phyloP scores from a whole-genome alignment of 2,888 invertebrate species.

The Matsumyia berberina region DNA sequence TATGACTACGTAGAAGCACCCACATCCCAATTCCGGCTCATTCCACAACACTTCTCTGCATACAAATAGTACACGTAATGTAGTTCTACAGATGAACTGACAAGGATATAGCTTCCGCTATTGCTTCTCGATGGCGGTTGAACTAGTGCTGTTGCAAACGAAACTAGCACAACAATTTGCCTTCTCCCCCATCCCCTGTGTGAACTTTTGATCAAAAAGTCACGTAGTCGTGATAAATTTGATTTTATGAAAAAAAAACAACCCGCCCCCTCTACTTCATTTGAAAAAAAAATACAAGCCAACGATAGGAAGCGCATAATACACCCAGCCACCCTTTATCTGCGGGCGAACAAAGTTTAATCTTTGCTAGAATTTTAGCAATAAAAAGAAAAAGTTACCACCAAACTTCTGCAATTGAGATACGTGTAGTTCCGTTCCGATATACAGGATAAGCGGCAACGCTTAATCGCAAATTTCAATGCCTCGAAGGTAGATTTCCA shows the following conservation, averaged over 20 bases:
- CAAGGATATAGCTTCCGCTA: slow-evolving; percentile 71
- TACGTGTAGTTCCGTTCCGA: slow-evolving; percentile 12
- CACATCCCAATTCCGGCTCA: slow-evolving; percentile 27
- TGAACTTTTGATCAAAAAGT: slow-evolving; percentile 65
- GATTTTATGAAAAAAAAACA: slow-evolving; percentile 57
- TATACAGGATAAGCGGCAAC: slow-evolving; percentile 5
- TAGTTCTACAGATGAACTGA: slow-evolving; percentile 58
- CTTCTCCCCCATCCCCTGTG: background rate
- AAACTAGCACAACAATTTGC: slow-evolving; percentile 69
- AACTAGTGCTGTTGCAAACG: slow-evolving; percentile 31
- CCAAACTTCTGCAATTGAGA: slow-evolving; percentile 45
- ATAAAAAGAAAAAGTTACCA: slow-evolving; percentile 45
- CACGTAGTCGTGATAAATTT: slow-evolving; percentile 75
- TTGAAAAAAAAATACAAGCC: background rate
- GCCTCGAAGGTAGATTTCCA: slow-evolving; percentile 1
- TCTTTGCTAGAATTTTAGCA: slow-evolving; percentile 33
- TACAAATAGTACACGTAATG: slow-evolving; percentile 49
- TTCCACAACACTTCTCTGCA: slow-evolving; percentile 12
- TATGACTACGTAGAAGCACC: slow-evolving; percentile 9
- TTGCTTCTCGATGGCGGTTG: slow-evolving; percentile 55
- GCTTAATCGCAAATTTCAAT: background rate
- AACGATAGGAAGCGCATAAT: slow-evolving; percentile 6
- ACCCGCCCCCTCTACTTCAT: background rate
- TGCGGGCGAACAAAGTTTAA: slow-evolving; percentile 41
- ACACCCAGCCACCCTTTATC: slow-evolving; percentile 24